A percentile compares a stretch with the other conserved stretches of the same genome.
Conservation (phyloP, 1,140 invertebrate genomes). For the Ctenoplectra terminalis region DNA sequence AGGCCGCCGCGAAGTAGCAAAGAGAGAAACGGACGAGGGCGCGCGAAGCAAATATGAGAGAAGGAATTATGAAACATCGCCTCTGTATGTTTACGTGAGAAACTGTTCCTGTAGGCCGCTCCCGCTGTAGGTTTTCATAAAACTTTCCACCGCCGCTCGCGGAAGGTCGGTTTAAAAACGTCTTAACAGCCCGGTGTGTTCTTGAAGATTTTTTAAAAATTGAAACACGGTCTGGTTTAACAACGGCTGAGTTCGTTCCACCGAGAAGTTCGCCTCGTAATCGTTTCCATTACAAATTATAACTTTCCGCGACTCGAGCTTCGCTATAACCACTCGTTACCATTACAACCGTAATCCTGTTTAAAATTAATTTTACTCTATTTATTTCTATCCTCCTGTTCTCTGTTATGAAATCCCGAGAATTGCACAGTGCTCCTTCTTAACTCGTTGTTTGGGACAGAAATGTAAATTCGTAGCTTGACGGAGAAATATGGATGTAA, state of each 20-base stretch:
- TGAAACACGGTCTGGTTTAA: background rate
- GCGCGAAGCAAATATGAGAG: background rate
- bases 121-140: background rate
- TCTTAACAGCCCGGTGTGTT: background rate
- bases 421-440: background rate
- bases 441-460: background rate
- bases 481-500: too few species aligned
- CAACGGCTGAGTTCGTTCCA: background rate
- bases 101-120: background rate
- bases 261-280: background rate
- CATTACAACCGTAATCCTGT: background rate
- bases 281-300: background rate
- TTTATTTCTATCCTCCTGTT: background rate
- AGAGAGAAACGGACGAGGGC: background rate
- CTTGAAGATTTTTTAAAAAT: conserved; percentile 1
- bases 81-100: background rate
- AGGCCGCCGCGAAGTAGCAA: background rate
- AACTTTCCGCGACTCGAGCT: background rate
- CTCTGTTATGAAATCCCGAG: background rate
- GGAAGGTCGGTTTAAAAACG: background rate
- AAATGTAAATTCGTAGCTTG: too few species aligned
- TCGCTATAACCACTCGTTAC: background rate
- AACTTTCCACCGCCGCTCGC: background rate
- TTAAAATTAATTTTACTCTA: background rate
- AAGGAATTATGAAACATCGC: background rate